Evolutionary conservation across 2,113 vertebrate genomes (phyloP).

Genomic region (Piaya cayana): DNA sequence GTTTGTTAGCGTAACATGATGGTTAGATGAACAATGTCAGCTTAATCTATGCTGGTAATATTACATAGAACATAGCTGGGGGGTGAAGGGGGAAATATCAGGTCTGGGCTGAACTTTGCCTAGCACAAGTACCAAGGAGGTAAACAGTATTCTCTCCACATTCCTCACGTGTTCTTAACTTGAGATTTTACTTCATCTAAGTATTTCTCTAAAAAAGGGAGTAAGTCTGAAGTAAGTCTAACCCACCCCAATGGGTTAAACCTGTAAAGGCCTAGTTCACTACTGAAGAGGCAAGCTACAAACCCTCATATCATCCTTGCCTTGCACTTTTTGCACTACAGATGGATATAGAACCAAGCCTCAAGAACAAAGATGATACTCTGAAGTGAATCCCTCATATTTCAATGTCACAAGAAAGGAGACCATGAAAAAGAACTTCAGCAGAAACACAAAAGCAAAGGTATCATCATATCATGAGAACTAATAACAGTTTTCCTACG

Average conservation of each 20-base stretch:
- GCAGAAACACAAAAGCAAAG: neutral
- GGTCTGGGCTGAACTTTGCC: neutral
- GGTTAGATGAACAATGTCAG: fast-evolving
- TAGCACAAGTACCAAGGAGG: neutral
- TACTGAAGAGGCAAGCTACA: neutral
- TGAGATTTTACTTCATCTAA: neutral
- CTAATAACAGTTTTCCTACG: neutral
- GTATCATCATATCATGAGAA: neutral
- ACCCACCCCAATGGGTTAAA: neutral
- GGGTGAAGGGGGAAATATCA: neutral
- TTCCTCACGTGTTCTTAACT: neutral
- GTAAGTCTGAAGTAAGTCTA: neutral
- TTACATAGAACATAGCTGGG: neutral
- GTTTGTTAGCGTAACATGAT: neutral
- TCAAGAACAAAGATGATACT: neutral
- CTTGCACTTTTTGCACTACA: neutral
- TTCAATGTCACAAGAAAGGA: neutral
- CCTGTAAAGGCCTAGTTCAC: neutral
- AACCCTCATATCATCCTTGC: neutral
- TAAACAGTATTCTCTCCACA: neutral
- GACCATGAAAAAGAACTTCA: neutral
- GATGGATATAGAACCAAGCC: neutral
- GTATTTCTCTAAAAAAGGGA: neutral
- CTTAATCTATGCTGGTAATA: neutral
- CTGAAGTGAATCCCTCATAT: neutral